A percentile compares a stretch with the other conserved stretches of the same genome.
These are phyloP conservation scores for Cromileptes altivelis DNA, from an alignment of 2,113 vertebrate species.

Conservation along the genomic window DNA sequence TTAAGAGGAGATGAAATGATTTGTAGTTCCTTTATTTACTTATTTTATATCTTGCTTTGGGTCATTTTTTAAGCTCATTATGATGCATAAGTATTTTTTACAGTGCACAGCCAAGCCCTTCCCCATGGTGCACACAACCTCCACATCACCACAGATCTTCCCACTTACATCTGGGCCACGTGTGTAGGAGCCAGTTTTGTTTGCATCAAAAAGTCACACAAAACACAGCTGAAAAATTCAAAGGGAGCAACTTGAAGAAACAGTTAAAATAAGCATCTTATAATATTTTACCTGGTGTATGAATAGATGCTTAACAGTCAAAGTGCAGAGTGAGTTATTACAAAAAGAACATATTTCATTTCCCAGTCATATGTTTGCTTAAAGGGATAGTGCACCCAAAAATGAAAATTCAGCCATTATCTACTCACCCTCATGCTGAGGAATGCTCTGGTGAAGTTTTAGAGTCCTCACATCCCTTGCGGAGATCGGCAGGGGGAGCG, in stretches of 20 bases:
- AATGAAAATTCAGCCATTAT: no score
- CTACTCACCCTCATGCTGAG: no score
- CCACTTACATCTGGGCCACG: neutral
- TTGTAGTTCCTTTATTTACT: no score
- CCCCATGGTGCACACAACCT: neutral
- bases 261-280: neutral
- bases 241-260: neutral
- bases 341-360: no score
- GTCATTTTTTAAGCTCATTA: neutral
- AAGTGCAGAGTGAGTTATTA: no score
- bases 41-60: no score
- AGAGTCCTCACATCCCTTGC: no score
- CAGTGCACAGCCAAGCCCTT: conserved; percentile 35
- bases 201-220: neutral
- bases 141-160: conserved; percentile 2
- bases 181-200: neutral
- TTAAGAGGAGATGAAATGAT: neutral
- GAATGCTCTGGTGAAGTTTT: no score
- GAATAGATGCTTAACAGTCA: neutral
- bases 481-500: no score
- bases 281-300: neutral
- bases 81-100: conserved; percentile 35
- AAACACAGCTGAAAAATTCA: neutral
- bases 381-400: no score
- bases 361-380: no score